A percentile compares a stretch with the other conserved stretches of the same genome.
phyloP scores from a whole-genome alignment of 2,113 vertebrate genomes.

The Pseudonaja textilis region DNA sequence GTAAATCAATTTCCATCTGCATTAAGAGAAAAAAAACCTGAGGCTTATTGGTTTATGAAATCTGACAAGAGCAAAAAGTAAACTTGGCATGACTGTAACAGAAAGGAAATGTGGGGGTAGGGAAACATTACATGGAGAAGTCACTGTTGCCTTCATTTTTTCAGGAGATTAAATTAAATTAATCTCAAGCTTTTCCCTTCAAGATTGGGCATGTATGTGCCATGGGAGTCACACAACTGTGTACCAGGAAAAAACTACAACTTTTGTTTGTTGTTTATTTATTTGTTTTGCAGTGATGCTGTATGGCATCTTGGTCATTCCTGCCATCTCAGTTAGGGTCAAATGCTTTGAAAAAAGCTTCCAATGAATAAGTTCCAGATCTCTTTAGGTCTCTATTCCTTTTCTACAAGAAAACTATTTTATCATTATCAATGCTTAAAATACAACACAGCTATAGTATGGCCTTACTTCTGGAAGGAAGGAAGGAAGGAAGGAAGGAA shows the following conservation, averaged over 20 bases:
- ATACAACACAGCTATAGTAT: fast-evolving
- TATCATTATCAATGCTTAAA: neutral
- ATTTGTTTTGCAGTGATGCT: neutral
- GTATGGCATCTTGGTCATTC: neutral
- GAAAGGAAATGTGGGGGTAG: neutral
- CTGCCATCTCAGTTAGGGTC: neutral
- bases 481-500: neutral
- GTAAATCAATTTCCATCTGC: neutral
- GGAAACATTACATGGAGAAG: neutral
- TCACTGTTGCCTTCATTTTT: neutral
- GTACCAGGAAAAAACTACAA: neutral
- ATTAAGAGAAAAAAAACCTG: neutral
- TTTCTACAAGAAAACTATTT: neutral
- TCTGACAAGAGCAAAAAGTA: constrained; percentile 4
- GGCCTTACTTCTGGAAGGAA: fast-evolving
- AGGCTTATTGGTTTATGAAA: constrained; percentile 4
- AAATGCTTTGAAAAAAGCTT: fast-evolving
- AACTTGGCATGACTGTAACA: neutral
- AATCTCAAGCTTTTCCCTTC: constrained; percentile 12
- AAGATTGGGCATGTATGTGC: neutral
- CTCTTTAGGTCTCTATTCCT: neutral
- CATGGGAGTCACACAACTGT: neutral
- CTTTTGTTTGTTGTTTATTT: neutral
- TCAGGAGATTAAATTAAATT: neutral
- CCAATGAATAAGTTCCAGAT: neutral